Percentiles rank a stretch among this genome's conserved stretches.
phyloP scores from a whole-genome alignment of 1,140 invertebrate genomes.

The Zophobas atratus region DNA sequence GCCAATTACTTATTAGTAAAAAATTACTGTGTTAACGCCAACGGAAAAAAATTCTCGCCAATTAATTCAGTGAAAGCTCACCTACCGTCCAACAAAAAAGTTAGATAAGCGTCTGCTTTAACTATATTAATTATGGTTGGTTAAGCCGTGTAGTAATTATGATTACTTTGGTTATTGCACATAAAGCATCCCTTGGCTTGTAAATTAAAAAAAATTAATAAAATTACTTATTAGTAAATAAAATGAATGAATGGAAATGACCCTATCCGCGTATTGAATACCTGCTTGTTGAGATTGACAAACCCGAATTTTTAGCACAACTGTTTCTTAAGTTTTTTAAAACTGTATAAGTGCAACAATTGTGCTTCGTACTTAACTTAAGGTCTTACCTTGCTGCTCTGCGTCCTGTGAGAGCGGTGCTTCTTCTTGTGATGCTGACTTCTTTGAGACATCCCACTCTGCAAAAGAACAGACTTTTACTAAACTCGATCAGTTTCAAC shows the following conservation, averaged over 20 bases:
- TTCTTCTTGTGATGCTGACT: slow-evolving; percentile 47
- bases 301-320: slow-evolving; percentile 20
- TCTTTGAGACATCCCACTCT: slow-evolving; percentile 64
- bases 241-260: slow-evolving; percentile 46
- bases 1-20: slow-evolving; percentile 14
- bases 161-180: slow-evolving; percentile 52
- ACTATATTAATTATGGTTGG: slow-evolving; percentile 5
- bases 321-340: slow-evolving; percentile 20
- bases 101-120: background rate
- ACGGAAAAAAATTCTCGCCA: slow-evolving; percentile 23
- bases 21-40: slow-evolving; percentile 8
- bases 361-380: slow-evolving; percentile 5
- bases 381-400: slow-evolving; percentile 63
- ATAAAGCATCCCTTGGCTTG: slow-evolving; percentile 63
- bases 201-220: slow-evolving; percentile 49
- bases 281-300: slow-evolving; percentile 45
- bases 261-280: slow-evolving; percentile 32
- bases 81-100: slow-evolving; percentile 13
- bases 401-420: slow-evolving; percentile 57
- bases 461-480: slow-evolving; percentile 53
- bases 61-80: slow-evolving; percentile 28
- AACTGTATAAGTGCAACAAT: slow-evolving; percentile 26
- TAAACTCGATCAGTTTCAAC: background rate
- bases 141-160: slow-evolving; percentile 30
- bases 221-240: slow-evolving; percentile 31